These are phyloP conservation scores for Diadophis punctatus DNA, from an alignment of 2,113 vertebrate species.

Conservation along the genomic window DNA sequence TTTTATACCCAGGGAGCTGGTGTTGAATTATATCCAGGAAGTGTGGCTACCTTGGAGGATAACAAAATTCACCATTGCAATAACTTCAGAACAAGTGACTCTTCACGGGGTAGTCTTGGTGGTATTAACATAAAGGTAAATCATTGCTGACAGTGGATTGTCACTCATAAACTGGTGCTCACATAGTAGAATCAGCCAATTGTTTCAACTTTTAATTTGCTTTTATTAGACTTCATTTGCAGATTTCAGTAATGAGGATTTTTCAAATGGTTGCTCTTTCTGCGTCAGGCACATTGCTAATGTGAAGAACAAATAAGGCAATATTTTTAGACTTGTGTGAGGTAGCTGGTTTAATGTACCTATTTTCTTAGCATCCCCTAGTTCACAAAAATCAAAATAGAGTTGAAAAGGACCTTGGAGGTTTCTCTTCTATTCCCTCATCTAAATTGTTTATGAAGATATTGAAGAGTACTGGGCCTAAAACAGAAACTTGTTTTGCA, in stretches of 20 bases:
- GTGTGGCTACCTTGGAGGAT: slow-evolving; percentile 46
- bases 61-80: slow-evolving; percentile 66
- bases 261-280: background rate
- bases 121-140: slow-evolving; percentile 60
- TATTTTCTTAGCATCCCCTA: background rate
- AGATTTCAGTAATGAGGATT: background rate
- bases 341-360: background rate
- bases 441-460: background rate
- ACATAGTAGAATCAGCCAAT: background rate
- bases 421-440: background rate
- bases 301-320: background rate
- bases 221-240: background rate
- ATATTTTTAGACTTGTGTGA: background rate
- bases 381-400: background rate
- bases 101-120: slow-evolving; percentile 51
- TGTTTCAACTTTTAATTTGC: background rate
- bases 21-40: slow-evolving; percentile 61
- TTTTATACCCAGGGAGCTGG: slow-evolving; percentile 52
- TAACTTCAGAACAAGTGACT: slow-evolving; percentile 48
- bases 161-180: background rate
- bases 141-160: background rate
- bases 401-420: background rate
- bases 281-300: background rate
- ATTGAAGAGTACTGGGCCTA: background rate
- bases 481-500: background rate